phyloP scores from a whole-genome alignment of 2,113 vertebrate genomes.

The Misgurnus anguillicaudatus region DNA sequence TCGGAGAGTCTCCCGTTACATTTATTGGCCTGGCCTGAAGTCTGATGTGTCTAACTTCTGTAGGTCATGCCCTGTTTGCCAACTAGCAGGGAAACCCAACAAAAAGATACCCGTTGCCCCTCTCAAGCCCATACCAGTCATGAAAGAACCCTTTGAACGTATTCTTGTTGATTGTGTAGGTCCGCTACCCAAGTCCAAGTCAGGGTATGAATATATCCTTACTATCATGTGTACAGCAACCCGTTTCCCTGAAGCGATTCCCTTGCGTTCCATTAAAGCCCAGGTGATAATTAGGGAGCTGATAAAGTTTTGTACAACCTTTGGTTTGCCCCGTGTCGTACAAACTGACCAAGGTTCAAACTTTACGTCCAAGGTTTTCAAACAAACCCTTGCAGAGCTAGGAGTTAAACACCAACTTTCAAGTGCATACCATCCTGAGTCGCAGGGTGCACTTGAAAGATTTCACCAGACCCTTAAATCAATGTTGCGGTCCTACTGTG shows the following conservation, averaged over 20 bases:
- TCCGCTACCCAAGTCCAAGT: not conserved
- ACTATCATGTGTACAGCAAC: not conserved
- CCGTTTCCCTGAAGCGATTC: not conserved
- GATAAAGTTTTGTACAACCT: conserved; percentile 6
- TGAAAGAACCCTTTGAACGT: not conserved
- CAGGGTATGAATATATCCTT: not conserved
- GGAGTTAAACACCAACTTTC: not conserved
- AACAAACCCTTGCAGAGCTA: not conserved
- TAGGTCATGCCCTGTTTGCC: not conserved
- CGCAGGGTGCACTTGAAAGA: not conserved
- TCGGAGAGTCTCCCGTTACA: not conserved
- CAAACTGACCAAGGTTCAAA: conserved; percentile 3
- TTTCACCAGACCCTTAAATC: conserved; percentile 25
- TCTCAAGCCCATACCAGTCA: not conserved
- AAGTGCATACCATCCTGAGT: conserved; percentile 8
- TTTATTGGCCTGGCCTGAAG: not conserved
- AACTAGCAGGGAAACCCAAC: not conserved
- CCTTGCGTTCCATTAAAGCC: not conserved
- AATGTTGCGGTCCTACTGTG: not conserved
- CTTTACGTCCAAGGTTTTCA: not conserved
- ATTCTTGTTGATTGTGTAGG: not conserved
- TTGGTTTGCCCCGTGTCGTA: not conserved
- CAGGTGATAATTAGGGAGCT: not conserved
- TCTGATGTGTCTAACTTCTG: not conserved
- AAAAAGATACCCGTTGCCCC: not conserved